These are phyloP conservation scores for Tyto alba DNA, from an alignment of 2,113 vertebrate species.

Conservation along the genomic window DNA sequence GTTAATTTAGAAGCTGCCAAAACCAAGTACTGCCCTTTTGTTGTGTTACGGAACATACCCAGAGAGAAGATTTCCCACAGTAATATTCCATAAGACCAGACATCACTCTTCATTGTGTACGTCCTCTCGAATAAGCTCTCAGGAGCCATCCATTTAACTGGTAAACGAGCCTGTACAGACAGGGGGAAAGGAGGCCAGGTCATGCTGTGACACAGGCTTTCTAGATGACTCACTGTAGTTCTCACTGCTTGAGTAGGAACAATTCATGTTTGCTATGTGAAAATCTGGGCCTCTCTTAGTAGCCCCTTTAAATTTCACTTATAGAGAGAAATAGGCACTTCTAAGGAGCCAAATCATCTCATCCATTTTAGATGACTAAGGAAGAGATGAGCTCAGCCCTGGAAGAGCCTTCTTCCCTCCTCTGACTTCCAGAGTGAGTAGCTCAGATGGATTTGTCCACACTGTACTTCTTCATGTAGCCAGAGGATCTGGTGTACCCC, in stretches of 20 bases:
- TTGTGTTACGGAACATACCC: conserved; percentile 64
- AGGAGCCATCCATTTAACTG: conserved; percentile 98
- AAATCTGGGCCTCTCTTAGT: not conserved
- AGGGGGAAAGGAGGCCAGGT: not conserved
- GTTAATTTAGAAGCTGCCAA: not conserved
- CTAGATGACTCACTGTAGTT: not conserved
- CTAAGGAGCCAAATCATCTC: not conserved
- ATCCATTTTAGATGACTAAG: not conserved
- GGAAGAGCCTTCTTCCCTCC: not conserved
- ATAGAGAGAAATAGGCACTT: not conserved
- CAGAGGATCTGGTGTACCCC: not conserved
- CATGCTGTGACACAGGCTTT: not conserved
- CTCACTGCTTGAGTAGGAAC: not conserved
- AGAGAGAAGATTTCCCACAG: conserved; percentile 99
- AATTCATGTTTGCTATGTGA: not conserved
- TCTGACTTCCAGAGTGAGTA: not conserved
- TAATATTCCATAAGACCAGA: conserved; percentile 95
- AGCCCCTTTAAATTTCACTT: not conserved
- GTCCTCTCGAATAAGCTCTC: conserved; percentile 92
- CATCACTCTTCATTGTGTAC: conserved; percentile 94
- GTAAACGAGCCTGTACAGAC: conserved; percentile 84
- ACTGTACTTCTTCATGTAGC: not conserved
- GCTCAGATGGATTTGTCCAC: not conserved
- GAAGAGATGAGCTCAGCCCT: not conserved
- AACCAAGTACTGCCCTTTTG: not conserved